These are phyloP conservation scores for Limonius californicus DNA, from an alignment of 1,140 invertebrate species.

Conservation along the genomic window DNA sequence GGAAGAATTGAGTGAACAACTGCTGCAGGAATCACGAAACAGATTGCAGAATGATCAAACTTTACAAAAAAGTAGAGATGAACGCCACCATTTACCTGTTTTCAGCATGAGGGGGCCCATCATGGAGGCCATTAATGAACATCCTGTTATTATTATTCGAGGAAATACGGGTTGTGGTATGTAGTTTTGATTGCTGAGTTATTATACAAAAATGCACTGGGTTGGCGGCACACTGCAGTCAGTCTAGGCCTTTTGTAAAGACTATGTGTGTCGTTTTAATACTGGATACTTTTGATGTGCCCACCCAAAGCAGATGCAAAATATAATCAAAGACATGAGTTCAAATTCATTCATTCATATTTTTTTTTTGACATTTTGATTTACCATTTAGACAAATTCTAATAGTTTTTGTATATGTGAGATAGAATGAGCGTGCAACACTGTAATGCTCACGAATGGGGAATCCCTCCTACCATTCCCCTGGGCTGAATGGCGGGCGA, in stretches of 20 bases:
- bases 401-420: too few species aligned
- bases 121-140: conserved; percentile 79
- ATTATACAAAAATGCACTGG: background rate
- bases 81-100: conserved; percentile 74
- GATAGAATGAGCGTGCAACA: too few species aligned
- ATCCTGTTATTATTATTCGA: conserved; percentile 82
- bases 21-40: conserved; percentile 62
- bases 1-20: conserved; percentile 76
- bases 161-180: conserved; percentile 94
- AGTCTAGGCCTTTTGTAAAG: too few species aligned
- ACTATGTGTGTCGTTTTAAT: background rate
- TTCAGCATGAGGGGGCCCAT: conserved; percentile 67
- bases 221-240: background rate
- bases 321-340: too few species aligned
- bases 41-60: conserved; percentile 58
- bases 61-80: conserved; percentile 62
- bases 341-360: too few species aligned
- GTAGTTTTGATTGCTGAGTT: conserved; percentile 39
- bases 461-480: too few species aligned
- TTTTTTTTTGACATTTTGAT: too few species aligned
- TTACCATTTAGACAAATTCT: too few species aligned
- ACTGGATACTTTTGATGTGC: too few species aligned
- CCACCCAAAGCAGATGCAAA: too few species aligned
- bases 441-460: too few species aligned
- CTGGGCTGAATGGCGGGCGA: too few species aligned